A percentile compares a stretch with the other conserved stretches of the same genome.
phyloP scores from a whole-genome alignment of 1,140 invertebrate genomes.

The roundworm (Caenorhabditis elegans) region WBcel235 BX284603.4:4771001-4771500 shows the following conservation, averaged over 20 bases:
- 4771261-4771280: conserved; percentile 30
- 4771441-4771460: conserved; percentile 28
- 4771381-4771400: conserved; percentile 40
- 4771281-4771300: neutral
- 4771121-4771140: conserved; percentile 38
- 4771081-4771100: conserved; percentile 33
- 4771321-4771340: conserved; percentile 41
- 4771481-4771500: conserved; percentile 40
- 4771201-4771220: conserved; percentile 40
- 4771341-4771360: conserved; percentile 35
- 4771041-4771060: neutral
- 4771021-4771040: neutral
- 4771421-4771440: conserved; percentile 37
- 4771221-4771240: conserved; percentile 45
- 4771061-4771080: conserved; percentile 17
- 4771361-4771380: conserved; percentile 33
- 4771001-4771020: neutral
- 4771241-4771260: conserved; percentile 36
- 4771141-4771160: conserved; percentile 41
- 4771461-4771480: conserved; percentile 22
- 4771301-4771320: neutral
- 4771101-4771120: conserved; percentile 30
- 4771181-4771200: conserved; percentile 35
- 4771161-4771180: conserved; percentile 36
- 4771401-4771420: conserved; percentile 40